phyloP scores from a whole-genome alignment of 2,797 vertebrate species.

The Acanthopagrus latus region DNA sequence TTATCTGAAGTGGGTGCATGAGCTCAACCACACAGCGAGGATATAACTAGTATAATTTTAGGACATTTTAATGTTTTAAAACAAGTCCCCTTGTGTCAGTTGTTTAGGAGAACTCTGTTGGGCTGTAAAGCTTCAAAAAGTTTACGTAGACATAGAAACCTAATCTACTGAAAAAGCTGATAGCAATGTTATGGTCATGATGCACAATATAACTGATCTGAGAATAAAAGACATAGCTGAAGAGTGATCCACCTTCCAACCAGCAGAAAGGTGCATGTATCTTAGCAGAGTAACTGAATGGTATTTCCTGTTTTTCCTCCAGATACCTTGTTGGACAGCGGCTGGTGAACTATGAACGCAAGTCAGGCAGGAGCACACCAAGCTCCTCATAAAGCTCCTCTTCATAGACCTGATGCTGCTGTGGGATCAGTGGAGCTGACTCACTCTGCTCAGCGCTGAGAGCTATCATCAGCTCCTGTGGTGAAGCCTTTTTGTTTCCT shows the following conservation, averaged over 20 bases:
- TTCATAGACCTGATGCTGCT: slow-evolving; percentile 42
- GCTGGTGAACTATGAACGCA: slow-evolving; percentile 97
- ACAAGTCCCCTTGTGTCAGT: too few species aligned
- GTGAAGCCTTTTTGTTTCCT: slow-evolving; percentile 39
- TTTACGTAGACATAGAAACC: too few species aligned
- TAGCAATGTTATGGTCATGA: too few species aligned
- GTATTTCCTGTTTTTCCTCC: slow-evolving; percentile 16
- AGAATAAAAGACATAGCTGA: not conserved
- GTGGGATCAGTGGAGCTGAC: slow-evolving; percentile 29
- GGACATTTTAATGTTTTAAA: too few species aligned
- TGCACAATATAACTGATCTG: not conserved
- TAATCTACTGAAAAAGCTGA: too few species aligned
- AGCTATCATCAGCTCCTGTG: slow-evolving; percentile 20
- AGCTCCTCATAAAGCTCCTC: slow-evolving; percentile 50
- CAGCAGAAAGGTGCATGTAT: not conserved
- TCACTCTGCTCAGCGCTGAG: slow-evolving; percentile 2
- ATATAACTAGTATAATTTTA: too few species aligned
- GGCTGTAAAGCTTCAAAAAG: too few species aligned
- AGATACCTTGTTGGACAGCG: slow-evolving; percentile 98
- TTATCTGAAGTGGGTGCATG: too few species aligned
- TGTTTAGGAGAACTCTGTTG: too few species aligned
- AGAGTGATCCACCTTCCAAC: not conserved
- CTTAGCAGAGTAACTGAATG: not conserved
- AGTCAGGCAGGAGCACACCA: slow-evolving; percentile 83
- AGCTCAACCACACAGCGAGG: too few species aligned